Base-by-base conservation (phyloP, 1,140 invertebrate genomes). In the Nymphalis io region DNA sequence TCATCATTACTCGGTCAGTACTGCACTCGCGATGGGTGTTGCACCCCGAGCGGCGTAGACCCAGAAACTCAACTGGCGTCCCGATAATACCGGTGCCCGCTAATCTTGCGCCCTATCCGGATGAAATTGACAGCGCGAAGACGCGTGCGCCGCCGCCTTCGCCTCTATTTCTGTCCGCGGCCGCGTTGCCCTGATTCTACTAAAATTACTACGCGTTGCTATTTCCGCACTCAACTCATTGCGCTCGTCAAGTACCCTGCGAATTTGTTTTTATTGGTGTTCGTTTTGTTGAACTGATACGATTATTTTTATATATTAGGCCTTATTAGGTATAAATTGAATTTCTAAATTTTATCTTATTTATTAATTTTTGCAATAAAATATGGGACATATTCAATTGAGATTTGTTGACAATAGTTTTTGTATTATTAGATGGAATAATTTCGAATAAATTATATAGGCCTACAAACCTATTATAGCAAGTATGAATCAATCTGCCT, bases 131-230 rank as follows among this genome's bases (percentile, higher is more conserved):
- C 85, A 90, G 87, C 76, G 78, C 70, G 78, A 85, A 85, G 85
- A 85, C 85, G 85, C 87, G 82, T 81, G 84, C 84, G 83, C 85
- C 78, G 83, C 85, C 78, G 81, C 78, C 83, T 65, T 62, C 69
- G 76, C 58, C 82, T 88, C 89, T 90, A 89, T 91, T 89, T 89
- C 83, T 81, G 84, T 87, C 77, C 86, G 84, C 80, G 87, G 85
- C 87, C 86, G 87, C 78, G 84, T 90, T 90, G 89, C 89, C 89
- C 89, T 84, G 89, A 89, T 91, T 91, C 81, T 84, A 91, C 86
- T 91, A 90, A 91, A 91, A 90, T 91, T 90, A 91, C 83, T 83
- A 83, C 84, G 83, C 81, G 78, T 71, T 78, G 84, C 88, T 91
- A 91, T 91, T 91, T 91, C 88, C 89, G 89, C 88, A 87, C 89